phyloP scores from a whole-genome alignment of 2,888 invertebrate species.

The Tineola bisselliella region DNA sequence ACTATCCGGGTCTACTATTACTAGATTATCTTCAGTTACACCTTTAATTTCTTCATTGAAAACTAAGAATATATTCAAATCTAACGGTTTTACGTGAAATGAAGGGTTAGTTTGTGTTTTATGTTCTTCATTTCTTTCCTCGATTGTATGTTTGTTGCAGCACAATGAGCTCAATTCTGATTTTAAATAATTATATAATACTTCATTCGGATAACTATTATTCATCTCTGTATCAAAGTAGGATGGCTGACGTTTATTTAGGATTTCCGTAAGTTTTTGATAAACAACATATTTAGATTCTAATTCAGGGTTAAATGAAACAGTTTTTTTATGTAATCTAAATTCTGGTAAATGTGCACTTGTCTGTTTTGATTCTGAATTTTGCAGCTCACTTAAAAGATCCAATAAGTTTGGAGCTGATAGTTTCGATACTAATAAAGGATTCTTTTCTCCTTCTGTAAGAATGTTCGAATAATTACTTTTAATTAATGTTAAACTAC shows the following conservation, averaged over 20 bases:
- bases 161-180: constrained; percentile 49
- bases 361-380: neutral
- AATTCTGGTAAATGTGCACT: constrained; percentile 20
- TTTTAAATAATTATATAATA: constrained; percentile 50
- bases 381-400: constrained; percentile 14
- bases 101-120: too few species aligned
- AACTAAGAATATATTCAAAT: constrained; percentile 33
- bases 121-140: neutral
- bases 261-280: constrained; percentile 40
- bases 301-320: constrained; percentile 27
- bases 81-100: too few species aligned
- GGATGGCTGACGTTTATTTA: constrained; percentile 30
- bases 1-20: constrained; percentile 40
- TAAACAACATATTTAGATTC: constrained; percentile 34
- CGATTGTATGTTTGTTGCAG: constrained; percentile 36
- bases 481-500: too few species aligned
- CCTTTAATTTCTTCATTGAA: constrained; percentile 49
- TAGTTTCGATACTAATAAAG: neutral
- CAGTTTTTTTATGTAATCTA: constrained; percentile 40
- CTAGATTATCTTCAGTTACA: neutral
- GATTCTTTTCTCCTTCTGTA: neutral
- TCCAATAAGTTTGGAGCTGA: neutral
- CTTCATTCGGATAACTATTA: constrained; percentile 37
- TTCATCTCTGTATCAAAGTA: constrained; percentile 27
- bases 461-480: neutral